Evolutionary conservation across 2,888 invertebrate genomes (phyloP).

Genomic region (Andrena haemorrhoa): DNA sequence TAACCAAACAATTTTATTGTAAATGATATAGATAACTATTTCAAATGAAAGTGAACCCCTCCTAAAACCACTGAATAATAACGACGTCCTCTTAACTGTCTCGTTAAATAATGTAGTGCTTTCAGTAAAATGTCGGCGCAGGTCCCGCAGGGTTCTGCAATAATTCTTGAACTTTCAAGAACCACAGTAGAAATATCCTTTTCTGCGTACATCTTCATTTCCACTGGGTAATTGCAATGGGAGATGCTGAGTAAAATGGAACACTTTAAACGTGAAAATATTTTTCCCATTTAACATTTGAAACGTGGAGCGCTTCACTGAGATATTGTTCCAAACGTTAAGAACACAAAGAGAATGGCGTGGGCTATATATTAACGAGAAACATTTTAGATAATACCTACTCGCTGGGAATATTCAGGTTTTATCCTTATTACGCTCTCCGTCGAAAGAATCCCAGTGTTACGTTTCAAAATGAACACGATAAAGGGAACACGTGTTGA

Average conservation of each 20-base stretch:
- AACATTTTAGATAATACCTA: conserved; percentile 23
- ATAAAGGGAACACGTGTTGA: conserved; percentile 83
- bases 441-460: conserved; percentile 63
- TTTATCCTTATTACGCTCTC: conserved; percentile 46
- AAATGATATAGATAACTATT: too few relatives aligned
- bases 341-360: neutral
- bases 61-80: too few relatives aligned
- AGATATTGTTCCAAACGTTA: conserved; percentile 9
- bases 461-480: conserved; percentile 77
- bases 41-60: too few relatives aligned
- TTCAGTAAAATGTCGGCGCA: too few relatives aligned
- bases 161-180: too few relatives aligned
- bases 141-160: too few relatives aligned
- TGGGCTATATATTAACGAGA: conserved; percentile 40
- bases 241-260: neutral
- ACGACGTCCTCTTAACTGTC: too few relatives aligned
- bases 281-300: conserved; percentile 11
- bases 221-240: conserved; percentile 12
- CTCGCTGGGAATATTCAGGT: conserved; percentile 3
- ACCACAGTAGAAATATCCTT: neutral
- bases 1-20: too few relatives aligned
- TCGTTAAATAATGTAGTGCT: too few relatives aligned
- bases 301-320: neutral
- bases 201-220: conserved; percentile 4
- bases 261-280: neutral